phyloP scores from a whole-genome alignment of 2,888 invertebrate species.

The Tanypteryx hageni region DNA sequence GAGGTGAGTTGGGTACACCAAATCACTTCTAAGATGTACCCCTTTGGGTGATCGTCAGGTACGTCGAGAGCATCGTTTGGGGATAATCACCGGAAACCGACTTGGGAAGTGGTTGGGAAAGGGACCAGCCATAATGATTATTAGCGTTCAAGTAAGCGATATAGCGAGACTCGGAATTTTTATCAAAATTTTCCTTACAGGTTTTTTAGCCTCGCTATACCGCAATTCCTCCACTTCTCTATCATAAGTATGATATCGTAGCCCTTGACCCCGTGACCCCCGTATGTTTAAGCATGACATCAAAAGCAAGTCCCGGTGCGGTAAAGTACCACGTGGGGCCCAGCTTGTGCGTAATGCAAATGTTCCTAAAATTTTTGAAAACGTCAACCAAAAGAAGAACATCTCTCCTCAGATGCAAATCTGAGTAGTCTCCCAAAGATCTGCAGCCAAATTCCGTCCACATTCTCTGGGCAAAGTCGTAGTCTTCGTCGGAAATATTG shows the following conservation, averaged over 20 bases:
- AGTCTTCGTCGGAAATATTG: no score
- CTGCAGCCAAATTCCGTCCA: no score
- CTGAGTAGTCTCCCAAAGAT: constrained; percentile 34
- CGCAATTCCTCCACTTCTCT: neutral
- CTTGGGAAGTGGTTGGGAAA: constrained; percentile 54
- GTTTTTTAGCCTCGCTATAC: constrained; percentile 14
- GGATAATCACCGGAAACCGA: constrained; percentile 44
- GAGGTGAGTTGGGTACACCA: no score
- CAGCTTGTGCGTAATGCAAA: neutral
- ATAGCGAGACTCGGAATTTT: neutral
- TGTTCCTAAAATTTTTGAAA: constrained; percentile 50
- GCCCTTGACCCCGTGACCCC: neutral
- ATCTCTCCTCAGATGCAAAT: constrained; percentile 14
- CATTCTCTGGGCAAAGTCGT: no score
- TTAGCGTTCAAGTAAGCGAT: constrained; percentile 61
- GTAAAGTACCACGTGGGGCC: constrained; percentile 33
- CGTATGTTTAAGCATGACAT: constrained; percentile 8
- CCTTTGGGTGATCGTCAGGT: neutral
- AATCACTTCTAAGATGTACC: constrained; percentile 27
- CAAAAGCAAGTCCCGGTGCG: no score
- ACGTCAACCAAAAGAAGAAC: constrained; percentile 35
- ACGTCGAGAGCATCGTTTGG: neutral
- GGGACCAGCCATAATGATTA: constrained; percentile 30
- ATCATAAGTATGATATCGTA: constrained; percentile 5
- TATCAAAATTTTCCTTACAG: neutral